These are phyloP conservation scores for Sterna hirundo DNA, from an alignment of 2,113 vertebrate genomes.

Conservation along the genomic window DNA sequence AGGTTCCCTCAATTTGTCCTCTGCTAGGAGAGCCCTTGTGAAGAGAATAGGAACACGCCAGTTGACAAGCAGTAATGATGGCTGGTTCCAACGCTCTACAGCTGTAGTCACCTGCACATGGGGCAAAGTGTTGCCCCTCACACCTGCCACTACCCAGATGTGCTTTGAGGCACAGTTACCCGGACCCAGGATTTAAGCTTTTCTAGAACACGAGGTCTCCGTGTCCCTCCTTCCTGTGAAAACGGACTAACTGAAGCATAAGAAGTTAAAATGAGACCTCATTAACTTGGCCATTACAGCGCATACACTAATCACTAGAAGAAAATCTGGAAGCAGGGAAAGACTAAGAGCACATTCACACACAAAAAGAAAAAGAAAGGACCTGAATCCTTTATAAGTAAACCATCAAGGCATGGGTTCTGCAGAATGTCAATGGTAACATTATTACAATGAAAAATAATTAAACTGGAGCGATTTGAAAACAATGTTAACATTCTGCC, in stretches of 20 bases:
- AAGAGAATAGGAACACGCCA: neutral
- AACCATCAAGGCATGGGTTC: neutral
- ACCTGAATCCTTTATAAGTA: neutral
- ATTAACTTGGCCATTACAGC: neutral
- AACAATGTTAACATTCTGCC: neutral
- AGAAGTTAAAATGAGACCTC: neutral
- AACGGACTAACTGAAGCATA: neutral
- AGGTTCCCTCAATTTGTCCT: neutral
- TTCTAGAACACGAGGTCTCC: neutral
- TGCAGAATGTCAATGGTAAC: neutral
- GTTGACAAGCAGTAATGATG: neutral
- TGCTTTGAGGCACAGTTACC: neutral
- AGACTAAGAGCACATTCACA: neutral
- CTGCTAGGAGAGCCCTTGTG: neutral
- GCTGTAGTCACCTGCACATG: rapidly evolving
- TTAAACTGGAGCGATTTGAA: neutral
- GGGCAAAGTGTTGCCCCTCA: neutral
- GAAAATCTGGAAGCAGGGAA: neutral
- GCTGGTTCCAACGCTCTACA: neutral
- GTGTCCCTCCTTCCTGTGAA: neutral
- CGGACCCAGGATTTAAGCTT: neutral
- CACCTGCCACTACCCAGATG: rapidly evolving
- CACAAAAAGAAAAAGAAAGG: neutral
- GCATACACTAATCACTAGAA: neutral
- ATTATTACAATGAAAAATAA: slow-evolving; percentile 3